Percentiles rank a stretch among this genome's conserved stretches.
Evolutionary conservation across 1,140 invertebrate species (phyloP).

Genomic region (Hylaeus anthracinus): DNA sequence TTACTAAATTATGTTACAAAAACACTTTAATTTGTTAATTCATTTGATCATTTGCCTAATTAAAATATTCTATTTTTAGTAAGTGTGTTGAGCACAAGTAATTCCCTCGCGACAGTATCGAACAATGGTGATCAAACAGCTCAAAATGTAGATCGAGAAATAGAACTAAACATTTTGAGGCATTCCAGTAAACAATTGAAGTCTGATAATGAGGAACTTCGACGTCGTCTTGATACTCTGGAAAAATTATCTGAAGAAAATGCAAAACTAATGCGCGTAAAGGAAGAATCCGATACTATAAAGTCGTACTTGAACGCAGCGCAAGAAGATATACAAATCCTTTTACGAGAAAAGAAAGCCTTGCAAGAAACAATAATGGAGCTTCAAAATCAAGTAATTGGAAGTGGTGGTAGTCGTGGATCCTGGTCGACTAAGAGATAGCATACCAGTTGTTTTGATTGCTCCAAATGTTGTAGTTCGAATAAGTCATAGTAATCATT

Average conservation of each 20-base stretch:
- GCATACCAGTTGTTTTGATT: constrained; percentile 85
- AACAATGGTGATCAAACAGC: constrained; percentile 55
- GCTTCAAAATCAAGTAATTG: constrained; percentile 82
- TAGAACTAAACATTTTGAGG: constrained; percentile 80
- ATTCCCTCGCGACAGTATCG: constrained; percentile 41
- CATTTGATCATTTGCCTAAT: constrained; percentile 6
- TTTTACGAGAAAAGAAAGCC: constrained; percentile 88
- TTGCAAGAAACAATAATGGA: constrained; percentile 85
- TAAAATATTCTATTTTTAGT: constrained; percentile 58
- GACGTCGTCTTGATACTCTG: constrained; percentile 82
- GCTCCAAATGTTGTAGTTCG: constrained; percentile 83
- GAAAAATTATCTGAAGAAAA: constrained; percentile 86
- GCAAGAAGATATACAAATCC: constrained; percentile 86
- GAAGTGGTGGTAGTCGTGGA: constrained; percentile 72
- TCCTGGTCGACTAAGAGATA: constrained; percentile 84
- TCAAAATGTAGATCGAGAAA: constrained; percentile 73
- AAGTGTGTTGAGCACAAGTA: constrained; percentile 51
- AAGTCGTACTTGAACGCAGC: constrained; percentile 84
- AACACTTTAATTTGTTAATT: not conserved
- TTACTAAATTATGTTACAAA: constrained; percentile 13
- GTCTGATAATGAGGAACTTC: constrained; percentile 85
- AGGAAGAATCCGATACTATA: constrained; percentile 84
- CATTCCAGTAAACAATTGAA: constrained; percentile 81
- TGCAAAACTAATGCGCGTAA: constrained; percentile 81
- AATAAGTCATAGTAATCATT: constrained; percentile 69